Evolutionary conservation across 2,888 invertebrate species (phyloP), one percentile per base, ranked within the genome.

Genomic region (Gari tellinella): DNA sequence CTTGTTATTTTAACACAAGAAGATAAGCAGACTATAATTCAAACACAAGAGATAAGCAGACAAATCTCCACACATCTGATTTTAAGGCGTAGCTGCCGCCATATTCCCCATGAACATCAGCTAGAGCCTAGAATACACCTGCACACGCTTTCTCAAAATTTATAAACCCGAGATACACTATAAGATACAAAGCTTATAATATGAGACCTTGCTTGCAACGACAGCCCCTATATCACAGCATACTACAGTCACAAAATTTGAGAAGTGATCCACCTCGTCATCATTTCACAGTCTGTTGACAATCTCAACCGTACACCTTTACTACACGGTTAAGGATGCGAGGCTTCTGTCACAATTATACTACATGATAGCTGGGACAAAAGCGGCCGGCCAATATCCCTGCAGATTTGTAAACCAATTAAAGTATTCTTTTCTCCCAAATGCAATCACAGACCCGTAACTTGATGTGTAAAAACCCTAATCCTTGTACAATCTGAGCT

Each of bases 291-390:
- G 62, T 60, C 57, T 55, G 31, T 26, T 23, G 55, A 40, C 61
- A 61, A 41, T 49, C 55, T 31, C 31, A 10, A 40, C 53, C 31
- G 38, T 53, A 67, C 31, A 26, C 60, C 67, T 61, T 53, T 67
- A 55, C 60, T 67, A 48, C 45, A 23, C 48, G 48, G 49, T 67
- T 48, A 55, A n/a, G 45, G 67, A 67, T 67, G 67, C 61, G 55
- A 61, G 53, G 49, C 60, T 49, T 40, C 55, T 55, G 61, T 55
- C 55, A 61, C 60, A 67, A 52, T 43, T 61, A 67, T 25, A 25
- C 53, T 53, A 45, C 45, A 45, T 52, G 31, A 31, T 31, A 31
- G 31, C 61, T 53, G 21, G 37, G 45, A 63, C 46, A 45, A 21
- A 51, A 25, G 51, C 23, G 45, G 52, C 37, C 52, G 37, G 46